Evolutionary conservation across 1,140 invertebrate genomes (phyloP).

Genomic region (Micrasema longulum): DNA sequence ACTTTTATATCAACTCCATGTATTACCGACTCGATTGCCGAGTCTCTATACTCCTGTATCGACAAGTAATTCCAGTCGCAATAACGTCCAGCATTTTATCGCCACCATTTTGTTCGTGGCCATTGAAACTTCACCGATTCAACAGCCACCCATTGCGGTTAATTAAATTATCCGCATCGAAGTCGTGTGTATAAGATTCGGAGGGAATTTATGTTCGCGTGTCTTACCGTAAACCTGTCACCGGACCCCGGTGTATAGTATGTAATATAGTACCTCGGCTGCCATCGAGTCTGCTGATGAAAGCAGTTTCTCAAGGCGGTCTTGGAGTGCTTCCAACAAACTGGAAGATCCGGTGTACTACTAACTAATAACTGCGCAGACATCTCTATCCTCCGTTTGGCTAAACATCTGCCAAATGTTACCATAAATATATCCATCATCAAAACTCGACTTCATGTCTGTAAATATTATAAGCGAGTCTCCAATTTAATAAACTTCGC

Average conservation of each 20-base stretch:
- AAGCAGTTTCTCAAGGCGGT: constrained; percentile 14
- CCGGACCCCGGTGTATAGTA: not conserved
- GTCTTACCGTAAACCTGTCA: constrained; percentile 7
- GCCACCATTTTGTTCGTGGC: not conserved
- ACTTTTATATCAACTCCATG: constrained; percentile 12
- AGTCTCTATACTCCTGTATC: not conserved
- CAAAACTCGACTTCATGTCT: too few species aligned
- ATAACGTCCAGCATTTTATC: not conserved
- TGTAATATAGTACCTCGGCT: not conserved
- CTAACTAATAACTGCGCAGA: not conserved
- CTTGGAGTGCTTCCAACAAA: constrained; percentile 12
- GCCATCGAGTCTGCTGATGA: constrained; percentile 15
- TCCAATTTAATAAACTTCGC: not conserved
- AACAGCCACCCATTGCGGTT: not conserved
- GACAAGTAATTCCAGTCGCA: too few species aligned
- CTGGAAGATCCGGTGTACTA: not conserved
- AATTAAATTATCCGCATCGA: not conserved
- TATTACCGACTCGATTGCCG: not conserved
- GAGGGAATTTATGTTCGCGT: not conserved
- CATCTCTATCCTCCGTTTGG: not conserved
- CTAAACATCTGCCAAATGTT: not conserved
- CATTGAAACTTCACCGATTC: not conserved
- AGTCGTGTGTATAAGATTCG: not conserved
- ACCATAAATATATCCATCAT: too few species aligned
- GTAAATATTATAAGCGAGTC: too few species aligned